These are phyloP conservation scores for Mythimna pallens DNA, from an alignment of 2,888 invertebrate species.

Conservation along the genomic window DNA sequence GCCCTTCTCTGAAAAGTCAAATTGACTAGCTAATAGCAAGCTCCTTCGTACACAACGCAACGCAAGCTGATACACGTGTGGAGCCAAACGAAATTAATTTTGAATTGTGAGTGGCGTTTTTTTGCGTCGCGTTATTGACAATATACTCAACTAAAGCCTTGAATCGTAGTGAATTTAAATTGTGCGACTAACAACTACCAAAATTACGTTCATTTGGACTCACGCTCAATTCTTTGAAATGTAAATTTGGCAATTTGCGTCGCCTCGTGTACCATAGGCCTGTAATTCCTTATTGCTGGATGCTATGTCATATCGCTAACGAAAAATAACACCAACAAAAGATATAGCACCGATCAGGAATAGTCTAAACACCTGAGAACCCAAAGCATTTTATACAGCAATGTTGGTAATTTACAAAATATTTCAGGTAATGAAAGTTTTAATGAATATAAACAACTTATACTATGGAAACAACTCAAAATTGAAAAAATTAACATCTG, in stretches of 20 bases:
- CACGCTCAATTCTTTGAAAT: neutral
- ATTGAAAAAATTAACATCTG: neutral
- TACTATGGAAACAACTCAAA: neutral
- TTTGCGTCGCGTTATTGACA: neutral
- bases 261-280: constrained; percentile 14
- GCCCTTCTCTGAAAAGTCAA: constrained; percentile 87
- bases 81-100: neutral
- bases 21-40: constrained; percentile 74
- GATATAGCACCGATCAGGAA: neutral
- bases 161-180: neutral
- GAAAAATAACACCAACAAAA: neutral
- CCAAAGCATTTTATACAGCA: constrained; percentile 30
- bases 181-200: neutral
- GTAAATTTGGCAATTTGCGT: constrained; percentile 8
- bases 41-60: constrained; percentile 24
- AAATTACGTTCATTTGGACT: neutral
- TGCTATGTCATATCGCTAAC: constrained; percentile 5
- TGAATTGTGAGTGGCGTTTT: neutral
- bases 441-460: neutral
- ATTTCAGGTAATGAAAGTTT: too few species aligned
- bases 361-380: neutral
- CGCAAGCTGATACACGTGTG: neutral
- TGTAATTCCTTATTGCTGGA: neutral
- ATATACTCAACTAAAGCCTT: neutral
- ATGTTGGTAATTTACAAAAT: neutral